Base-by-base conservation (phyloP, 2,888 invertebrate genomes). In the Auanema sp. region DNA sequence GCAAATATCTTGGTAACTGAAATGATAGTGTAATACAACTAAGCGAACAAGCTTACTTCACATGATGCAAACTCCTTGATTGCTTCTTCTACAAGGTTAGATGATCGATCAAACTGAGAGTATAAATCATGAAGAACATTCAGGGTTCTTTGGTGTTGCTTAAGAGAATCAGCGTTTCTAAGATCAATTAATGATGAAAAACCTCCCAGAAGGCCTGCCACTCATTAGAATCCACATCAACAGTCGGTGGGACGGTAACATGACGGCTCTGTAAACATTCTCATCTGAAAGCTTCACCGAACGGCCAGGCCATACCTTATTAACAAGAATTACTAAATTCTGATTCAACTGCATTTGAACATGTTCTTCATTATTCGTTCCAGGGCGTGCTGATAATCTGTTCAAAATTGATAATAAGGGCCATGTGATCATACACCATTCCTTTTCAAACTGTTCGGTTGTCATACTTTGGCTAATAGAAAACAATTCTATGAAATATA, bases 401-500 rank as follows among this genome's bases (percentile, higher is more conserved):
- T 49, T 50, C 14, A 69, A 55, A 10, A 63, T 58, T 2, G 61
- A 63, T 1, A 72, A 25, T 11, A 70, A 65, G 2, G 65, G 64
- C 72, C 72, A 75, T 6, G 65, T 58, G n/a, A 75, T 62, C 11
- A 67, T 44, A 1, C 66, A 44, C 68, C 71, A 75, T 60, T 75
- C 71, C 16, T 66, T 57, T 43, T 73, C 71, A 51, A 71, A 73
- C 10, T 70, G 60, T 23, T 68, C 67, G 23, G 58, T 44, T 21
- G 51, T 53, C 50, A 23, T 50, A 11, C 50, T 12, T 2, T 50
- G 33, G 8, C 33, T 33, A 8, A 33, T 33, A 8, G 33, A 33
- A 33, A 33, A 33, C 33, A 33, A 33, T 33, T 33, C 33, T 33
- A 8, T 33, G 33, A 33, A 33, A 8, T 33, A 5, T 3, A 33